Evolutionary conservation across 2,888 invertebrate species (phyloP).

Genomic region (Dryadula phaetusa): DNA sequence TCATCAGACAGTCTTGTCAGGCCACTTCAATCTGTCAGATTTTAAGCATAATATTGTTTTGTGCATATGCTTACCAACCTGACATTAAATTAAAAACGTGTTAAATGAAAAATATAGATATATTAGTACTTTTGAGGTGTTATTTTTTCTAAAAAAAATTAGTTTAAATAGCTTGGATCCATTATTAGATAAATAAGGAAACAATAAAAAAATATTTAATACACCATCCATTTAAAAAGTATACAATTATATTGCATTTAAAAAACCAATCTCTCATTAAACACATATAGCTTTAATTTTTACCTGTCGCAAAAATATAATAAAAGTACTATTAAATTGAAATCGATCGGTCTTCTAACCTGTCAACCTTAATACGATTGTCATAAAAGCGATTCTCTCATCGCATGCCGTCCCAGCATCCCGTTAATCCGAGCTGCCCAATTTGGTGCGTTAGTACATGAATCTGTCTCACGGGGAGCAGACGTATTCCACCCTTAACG

Average conservation of each 20-base stretch:
- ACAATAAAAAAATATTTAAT: no score
- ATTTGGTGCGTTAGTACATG: conserved; percentile 42
- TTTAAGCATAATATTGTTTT: no score
- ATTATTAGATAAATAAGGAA: no score
- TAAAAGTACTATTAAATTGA: not conserved
- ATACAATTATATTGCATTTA: not conserved
- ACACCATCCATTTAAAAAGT: no score
- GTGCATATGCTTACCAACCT: no score
- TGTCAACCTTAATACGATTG: conserved; percentile 1
- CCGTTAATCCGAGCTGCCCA: conserved; percentile 34
- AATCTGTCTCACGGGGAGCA: conserved; percentile 40
- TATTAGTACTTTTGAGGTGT: no score
- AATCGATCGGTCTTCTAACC: not conserved
- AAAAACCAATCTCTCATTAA: not conserved
- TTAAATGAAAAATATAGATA: no score
- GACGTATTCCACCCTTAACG: conserved; percentile 47
- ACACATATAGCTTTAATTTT: not conserved
- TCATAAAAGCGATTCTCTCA: conserved; percentile 24
- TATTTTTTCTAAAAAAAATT: no score
- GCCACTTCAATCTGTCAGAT: not conserved
- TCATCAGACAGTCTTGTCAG: not conserved
- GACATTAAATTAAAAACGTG: no score
- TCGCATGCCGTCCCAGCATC: not conserved
- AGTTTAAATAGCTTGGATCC: no score
- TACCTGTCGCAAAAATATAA: not conserved